phyloP scores from a whole-genome alignment of 2,797 vertebrate genomes.

The Crypturellus tataupa region DNA sequence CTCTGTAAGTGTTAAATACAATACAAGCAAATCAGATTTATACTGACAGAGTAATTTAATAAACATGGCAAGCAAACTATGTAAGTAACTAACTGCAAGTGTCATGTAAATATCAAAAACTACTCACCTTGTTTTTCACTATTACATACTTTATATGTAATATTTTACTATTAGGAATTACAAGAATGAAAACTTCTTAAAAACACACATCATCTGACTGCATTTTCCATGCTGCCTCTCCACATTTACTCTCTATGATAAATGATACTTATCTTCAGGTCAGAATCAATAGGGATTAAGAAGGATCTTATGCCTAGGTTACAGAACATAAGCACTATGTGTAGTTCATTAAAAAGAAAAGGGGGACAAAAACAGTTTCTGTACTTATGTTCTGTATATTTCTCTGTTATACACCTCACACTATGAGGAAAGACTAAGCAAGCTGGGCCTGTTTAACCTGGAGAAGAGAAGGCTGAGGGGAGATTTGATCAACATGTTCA shows the following conservation, averaged over 20 bases:
- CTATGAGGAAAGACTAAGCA: too few species aligned
- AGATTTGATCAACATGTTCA: too few species aligned
- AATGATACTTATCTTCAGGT: not conserved
- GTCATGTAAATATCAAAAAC: constrained; percentile 3
- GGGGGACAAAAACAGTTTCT: not conserved
- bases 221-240: not conserved
- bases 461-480: too few species aligned
- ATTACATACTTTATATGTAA: not conserved
- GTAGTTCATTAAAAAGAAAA: not conserved
- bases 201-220: not conserved
- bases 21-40: constrained; percentile 23
- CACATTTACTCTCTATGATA: not conserved
- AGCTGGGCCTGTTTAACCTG: too few species aligned
- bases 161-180: not conserved
- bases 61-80: not conserved
- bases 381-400: not conserved
- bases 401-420: not conserved
- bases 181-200: not conserved
- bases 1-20: not conserved
- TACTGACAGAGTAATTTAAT: not conserved
- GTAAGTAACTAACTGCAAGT: not conserved
- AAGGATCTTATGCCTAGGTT: accelerated
- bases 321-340: not conserved
- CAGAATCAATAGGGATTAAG: not conserved
- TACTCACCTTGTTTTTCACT: not conserved